Evolutionary conservation across 2,113 vertebrate species (phyloP).

Genomic region (Sterna hirundo): DNA sequence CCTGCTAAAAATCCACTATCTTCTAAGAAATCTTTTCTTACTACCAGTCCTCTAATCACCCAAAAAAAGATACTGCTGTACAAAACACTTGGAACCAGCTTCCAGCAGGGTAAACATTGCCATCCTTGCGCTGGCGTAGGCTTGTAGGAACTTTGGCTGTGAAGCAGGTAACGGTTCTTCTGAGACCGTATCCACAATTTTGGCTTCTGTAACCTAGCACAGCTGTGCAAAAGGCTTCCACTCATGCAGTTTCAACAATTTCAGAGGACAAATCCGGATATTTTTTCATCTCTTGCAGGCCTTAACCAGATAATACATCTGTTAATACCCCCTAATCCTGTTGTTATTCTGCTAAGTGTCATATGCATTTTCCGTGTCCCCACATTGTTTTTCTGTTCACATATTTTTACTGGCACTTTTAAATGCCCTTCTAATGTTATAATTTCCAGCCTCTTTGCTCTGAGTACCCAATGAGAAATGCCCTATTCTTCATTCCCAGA

Average conservation of each 20-base stretch:
- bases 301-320: not conserved
- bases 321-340: not conserved
- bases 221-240: not conserved
- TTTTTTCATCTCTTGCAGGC: not conserved
- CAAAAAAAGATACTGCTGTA: not conserved
- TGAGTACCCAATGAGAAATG: not conserved
- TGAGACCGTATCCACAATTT: not conserved
- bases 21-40: not conserved
- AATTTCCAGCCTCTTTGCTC: slow-evolving; percentile 31
- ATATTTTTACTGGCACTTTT: not conserved
- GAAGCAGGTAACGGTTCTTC: not conserved
- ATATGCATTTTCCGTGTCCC: not conserved
- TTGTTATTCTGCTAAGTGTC: not conserved
- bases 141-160: not conserved
- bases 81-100: not conserved
- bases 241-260: not conserved
- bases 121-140: not conserved
- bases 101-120: not conserved
- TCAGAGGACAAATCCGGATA: not conserved
- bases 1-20: not conserved
- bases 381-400: not conserved
- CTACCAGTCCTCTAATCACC: not conserved
- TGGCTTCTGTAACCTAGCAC: not conserved
- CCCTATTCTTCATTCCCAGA: slow-evolving; percentile 1
- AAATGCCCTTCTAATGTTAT: not conserved